phyloP scores from a whole-genome alignment of 2,797 vertebrate genomes.

The Hydrocynus forskahlii region DNA sequence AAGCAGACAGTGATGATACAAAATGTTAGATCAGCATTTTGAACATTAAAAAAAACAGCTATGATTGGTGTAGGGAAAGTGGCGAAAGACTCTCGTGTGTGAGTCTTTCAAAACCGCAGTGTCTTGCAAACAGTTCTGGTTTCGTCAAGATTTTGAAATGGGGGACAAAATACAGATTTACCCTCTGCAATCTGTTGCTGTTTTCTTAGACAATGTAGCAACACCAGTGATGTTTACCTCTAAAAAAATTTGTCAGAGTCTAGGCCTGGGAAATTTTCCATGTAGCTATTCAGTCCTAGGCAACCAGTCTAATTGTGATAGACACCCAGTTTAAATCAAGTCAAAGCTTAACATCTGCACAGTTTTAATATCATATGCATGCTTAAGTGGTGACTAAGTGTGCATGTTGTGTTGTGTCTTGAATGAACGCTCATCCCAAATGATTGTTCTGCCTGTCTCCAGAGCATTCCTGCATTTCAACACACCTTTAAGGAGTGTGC shows the following conservation, averaged over 20 bases:
- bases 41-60: neutral
- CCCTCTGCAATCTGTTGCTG: too few relatives aligned
- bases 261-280: too few relatives aligned
- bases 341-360: neutral
- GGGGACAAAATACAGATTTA: neutral
- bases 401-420: neutral
- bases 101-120: neutral
- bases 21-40: neutral
- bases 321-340: neutral
- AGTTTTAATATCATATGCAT: neutral
- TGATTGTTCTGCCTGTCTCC: neutral
- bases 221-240: neutral
- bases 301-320: too few relatives aligned
- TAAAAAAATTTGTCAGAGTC: neutral
- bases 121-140: neutral
- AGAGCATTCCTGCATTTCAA: neutral
- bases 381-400: neutral
- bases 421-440: neutral
- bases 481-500: neutral
- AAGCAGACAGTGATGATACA: too few relatives aligned
- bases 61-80: neutral
- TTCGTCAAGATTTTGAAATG: neutral
- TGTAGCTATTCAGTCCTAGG: too few relatives aligned
- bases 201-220: neutral
- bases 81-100: neutral